A percentile compares a stretch with the other conserved stretches of the same genome.
Evolutionary conservation across 2,113 vertebrate species (phyloP).

Genomic region (Micronycteris hirsuta): DNA sequence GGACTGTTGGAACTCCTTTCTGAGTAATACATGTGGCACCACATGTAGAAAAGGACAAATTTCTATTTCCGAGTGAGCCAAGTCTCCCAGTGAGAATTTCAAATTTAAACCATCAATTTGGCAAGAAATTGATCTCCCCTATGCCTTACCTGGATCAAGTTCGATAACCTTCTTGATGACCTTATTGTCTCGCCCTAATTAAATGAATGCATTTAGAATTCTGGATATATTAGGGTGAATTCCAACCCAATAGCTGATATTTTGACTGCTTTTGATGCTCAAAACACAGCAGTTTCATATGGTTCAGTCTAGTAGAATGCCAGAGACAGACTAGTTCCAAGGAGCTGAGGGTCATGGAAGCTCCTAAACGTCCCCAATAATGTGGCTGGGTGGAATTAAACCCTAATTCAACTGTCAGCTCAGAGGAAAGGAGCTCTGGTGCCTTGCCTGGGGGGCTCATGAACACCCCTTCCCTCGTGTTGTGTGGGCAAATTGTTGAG

Average conservation of each 20-base stretch:
- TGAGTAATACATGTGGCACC: neutral
- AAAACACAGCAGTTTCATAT: neutral
- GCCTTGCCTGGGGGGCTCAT: neutral
- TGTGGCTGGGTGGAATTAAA: neutral
- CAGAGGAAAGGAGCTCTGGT: neutral
- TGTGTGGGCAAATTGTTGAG: neutral
- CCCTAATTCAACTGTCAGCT: neutral
- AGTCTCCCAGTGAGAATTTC: constrained; percentile 1
- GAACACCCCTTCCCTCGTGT: neutral
- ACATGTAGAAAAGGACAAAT: neutral
- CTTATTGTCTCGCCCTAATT: neutral
- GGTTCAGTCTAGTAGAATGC: neutral
- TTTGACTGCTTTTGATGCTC: neutral
- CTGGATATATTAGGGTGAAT: neutral
- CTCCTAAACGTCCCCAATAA: neutral
- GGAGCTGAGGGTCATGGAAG: neutral
- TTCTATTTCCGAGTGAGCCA: neutral
- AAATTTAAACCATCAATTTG: constrained; percentile 13
- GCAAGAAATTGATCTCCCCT: neutral
- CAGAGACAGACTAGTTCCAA: neutral
- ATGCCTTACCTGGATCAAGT: neutral
- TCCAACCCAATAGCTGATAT: neutral
- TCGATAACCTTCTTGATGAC: neutral
- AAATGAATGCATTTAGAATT: constrained; percentile 33
- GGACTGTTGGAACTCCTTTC: neutral